These are phyloP conservation scores for Centropristis striata DNA, from an alignment of 2,113 vertebrate species.

Conservation along the genomic window DNA sequence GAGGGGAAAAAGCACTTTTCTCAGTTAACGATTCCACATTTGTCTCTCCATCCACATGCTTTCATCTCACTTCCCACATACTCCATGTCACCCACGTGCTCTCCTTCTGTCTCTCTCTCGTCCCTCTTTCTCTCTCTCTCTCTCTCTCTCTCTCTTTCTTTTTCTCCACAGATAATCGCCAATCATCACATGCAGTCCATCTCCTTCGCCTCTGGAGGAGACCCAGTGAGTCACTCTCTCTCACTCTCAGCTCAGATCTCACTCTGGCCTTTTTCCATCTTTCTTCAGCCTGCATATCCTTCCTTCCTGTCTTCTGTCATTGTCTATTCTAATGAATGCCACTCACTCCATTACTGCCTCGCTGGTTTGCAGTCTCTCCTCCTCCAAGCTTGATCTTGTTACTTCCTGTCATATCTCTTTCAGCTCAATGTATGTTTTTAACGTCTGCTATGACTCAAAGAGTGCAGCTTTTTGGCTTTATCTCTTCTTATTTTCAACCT, in stretches of 20 bases:
- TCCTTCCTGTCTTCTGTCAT: conserved; percentile 77
- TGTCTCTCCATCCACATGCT: conserved; percentile 63
- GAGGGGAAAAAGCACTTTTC: conserved; percentile 64
- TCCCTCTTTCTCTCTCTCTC: conserved; percentile 33
- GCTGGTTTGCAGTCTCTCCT: conserved; percentile 47
- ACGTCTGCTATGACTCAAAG: conserved; percentile 42
- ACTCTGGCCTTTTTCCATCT: conserved; percentile 62
- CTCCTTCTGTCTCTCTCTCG: conserved; percentile 36
- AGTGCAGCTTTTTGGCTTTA: conserved; percentile 48
- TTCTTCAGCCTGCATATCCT: conserved; percentile 53
- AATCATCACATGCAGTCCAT: conserved; percentile 99
- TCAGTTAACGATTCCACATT: conserved; percentile 65
- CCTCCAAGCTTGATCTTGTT: conserved; percentile 44
- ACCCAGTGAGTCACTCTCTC: conserved; percentile 91
- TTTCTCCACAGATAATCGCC: conserved; percentile 92
- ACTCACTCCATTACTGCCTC: conserved; percentile 53
- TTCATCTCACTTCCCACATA: conserved; percentile 74
- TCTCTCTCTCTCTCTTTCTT: conserved; percentile 20
- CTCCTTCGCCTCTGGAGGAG: conserved; percentile 96
- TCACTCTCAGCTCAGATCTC: conserved; percentile 51
- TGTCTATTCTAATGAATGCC: conserved; percentile 63
- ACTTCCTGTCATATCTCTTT: conserved; percentile 51
- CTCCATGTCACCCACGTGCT: conserved; percentile 71
- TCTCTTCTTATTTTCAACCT: conserved; percentile 45
- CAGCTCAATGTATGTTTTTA: conserved; percentile 52